Evolutionary conservation across 2,113 vertebrate species (phyloP), one percentile per base, ranked within the genome.

Genomic region (Trematomus loennbergii): DNA sequence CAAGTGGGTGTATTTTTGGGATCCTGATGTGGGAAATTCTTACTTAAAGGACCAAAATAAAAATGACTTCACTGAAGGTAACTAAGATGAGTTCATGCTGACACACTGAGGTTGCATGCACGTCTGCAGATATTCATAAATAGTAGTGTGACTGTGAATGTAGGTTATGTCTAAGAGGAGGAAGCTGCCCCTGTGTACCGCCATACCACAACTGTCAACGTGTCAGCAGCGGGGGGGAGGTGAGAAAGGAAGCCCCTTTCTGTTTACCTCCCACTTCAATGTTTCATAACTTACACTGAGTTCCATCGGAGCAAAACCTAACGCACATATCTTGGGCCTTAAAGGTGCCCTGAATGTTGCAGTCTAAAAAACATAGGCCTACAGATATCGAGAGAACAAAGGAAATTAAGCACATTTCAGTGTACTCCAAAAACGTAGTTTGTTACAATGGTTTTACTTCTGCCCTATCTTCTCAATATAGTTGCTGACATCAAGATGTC

Each of bases 21-120:
- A 63, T 53, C 1, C 18, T 3, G 46, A 66, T 22, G 12, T 3
- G 25, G 57, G 83, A 59, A 84, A 79, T 83, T 79, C 67, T 20
- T 20, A 53, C 36, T 33, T 12, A 2, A 22, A 17, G 49, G 65
- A 57, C 65, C 22, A 53, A 69, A 68, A 53, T 43, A 52, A 45
- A 78, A 61, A 53, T 17, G 11, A 50, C 45, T 11, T 15, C 5
- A 12, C 48, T 71, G 17, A 53, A 18, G 12, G 3, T 49, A 36
- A 20, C 12, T 8, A 25, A 40, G 4, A 4, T 52, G 18, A 25
- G 18, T 57, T 83, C 20, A 75, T 69, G 72, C 59, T 65, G 49
- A 25, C 15, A 65, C 45, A 17, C 22, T 12, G 17, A 78, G 16
- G 59, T 36, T 57, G n/a, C 36, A 55, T 59, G 3, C 36, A 61